A percentile compares a stretch with the other conserved stretches of the same genome.
These are phyloP conservation scores for Sinelater perroti DNA, from an alignment of 2,888 invertebrate genomes.

Conservation along the genomic window DNA sequence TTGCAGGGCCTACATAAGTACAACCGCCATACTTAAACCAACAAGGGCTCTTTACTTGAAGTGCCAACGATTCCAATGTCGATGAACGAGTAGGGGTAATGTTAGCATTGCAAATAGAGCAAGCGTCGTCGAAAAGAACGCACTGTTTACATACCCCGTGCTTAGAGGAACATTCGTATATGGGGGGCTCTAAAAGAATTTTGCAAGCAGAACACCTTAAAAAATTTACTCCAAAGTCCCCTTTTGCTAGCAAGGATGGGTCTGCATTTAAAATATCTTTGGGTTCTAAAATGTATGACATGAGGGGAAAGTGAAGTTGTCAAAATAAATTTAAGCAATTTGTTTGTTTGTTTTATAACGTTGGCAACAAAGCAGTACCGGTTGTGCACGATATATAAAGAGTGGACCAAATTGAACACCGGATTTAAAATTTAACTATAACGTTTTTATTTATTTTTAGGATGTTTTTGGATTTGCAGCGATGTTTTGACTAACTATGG, in stretches of 20 bases:
- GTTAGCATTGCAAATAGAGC: neutral
- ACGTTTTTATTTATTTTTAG: no score
- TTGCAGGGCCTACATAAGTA: neutral
- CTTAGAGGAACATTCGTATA: constrained; percentile 8
- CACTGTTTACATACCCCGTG: constrained; percentile 13
- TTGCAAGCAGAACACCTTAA: neutral
- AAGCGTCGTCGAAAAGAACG: neutral
- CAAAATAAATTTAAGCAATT: neutral
- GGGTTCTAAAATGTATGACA: neutral
- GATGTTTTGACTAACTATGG: no score
- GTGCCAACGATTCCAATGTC: neutral
- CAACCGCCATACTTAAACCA: constrained; percentile 15
- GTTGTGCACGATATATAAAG: no score
- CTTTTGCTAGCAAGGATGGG: neutral
- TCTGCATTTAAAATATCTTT: neutral
- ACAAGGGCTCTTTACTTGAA: neutral
- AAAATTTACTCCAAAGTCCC: neutral
- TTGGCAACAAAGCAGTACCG: no score
- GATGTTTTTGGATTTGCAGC: no score
- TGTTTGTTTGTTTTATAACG: no score
- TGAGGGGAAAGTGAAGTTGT: neutral
- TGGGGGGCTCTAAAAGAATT: neutral
- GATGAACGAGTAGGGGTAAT: neutral
- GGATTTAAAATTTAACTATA: no score
- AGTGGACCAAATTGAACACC: no score